Evolutionary conservation across 2,888 invertebrate genomes (phyloP).

Genomic region (Aleiodes leptofemur): DNA sequence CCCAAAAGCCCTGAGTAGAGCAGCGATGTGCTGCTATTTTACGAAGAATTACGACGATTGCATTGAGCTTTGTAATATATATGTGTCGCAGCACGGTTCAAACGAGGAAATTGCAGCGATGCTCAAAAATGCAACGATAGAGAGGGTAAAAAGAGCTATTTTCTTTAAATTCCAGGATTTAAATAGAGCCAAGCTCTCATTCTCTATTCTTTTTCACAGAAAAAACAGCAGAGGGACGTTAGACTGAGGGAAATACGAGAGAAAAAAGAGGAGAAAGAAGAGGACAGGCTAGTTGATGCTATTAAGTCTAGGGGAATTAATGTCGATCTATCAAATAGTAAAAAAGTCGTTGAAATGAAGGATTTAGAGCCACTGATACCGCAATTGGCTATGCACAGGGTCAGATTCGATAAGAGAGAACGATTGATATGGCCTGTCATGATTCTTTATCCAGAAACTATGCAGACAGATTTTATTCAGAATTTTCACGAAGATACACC

Average conservation of each 20-base stretch:
- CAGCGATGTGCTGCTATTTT: conserved; percentile 84
- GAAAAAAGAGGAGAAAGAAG: conserved; percentile 75
- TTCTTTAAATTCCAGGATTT: conserved; percentile 9
- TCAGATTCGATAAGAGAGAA: conserved; percentile 79
- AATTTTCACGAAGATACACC: conserved; percentile 85
- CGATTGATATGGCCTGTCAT: conserved; percentile 90
- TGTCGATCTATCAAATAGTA: conserved; percentile 76
- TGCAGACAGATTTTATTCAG: conserved; percentile 91
- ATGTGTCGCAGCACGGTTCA: conserved; percentile 76
- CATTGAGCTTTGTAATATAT: conserved; percentile 83
- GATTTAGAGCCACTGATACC: conserved; percentile 82
- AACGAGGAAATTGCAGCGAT: conserved; percentile 76
- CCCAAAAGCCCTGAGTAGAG: conserved; percentile 85
- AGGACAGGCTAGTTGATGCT: conserved; percentile 74
- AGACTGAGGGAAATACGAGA: conserved; percentile 77
- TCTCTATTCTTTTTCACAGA: conserved; percentile 66
- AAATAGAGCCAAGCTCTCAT: background rate
- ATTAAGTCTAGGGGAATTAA: conserved; percentile 75
- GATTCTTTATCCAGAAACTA: conserved; percentile 92
- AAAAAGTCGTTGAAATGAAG: conserved; percentile 75
- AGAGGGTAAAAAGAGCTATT: conserved; percentile 71
- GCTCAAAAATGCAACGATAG: conserved; percentile 77
- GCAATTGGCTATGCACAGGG: conserved; percentile 80
- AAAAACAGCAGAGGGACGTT: conserved; percentile 77
- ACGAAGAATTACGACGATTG: conserved; percentile 84